Conservation (phyloP, 2,888 invertebrate genomes). For the Hirtodrosophila histrioides region DNA sequence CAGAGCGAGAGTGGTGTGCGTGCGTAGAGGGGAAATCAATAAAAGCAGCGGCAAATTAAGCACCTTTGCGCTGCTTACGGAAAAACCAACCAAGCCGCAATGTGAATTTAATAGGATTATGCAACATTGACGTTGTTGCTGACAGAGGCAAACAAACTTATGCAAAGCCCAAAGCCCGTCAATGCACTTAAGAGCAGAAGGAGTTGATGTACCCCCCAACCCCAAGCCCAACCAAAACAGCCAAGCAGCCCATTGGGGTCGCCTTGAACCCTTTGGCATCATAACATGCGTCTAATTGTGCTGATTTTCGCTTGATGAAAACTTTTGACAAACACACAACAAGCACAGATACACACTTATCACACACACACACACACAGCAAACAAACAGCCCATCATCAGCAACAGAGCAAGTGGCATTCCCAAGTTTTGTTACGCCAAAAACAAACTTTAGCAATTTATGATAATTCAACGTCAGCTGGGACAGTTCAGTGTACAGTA, state of each 20-base stretch:
- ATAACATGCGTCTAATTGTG: conserved; percentile 70
- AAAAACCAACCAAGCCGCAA: conserved; percentile 55
- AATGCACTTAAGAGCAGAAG: conserved; percentile 53
- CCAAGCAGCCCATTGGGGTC: neutral
- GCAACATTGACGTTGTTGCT: conserved; percentile 63
- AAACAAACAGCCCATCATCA: conserved; percentile 50
- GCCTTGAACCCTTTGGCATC: conserved; percentile 54
- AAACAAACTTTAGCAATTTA: conserved; percentile 82
- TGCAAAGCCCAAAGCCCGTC: conserved; percentile 74
- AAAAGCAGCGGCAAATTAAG: conserved; percentile 76
- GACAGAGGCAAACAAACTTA: conserved; percentile 60
- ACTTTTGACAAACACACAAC: conserved; percentile 57
- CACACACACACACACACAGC: conserved; percentile 15
- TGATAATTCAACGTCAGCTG: conserved; percentile 83
- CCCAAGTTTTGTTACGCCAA: conserved; percentile 72
- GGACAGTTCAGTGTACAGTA: conserved; percentile 75
- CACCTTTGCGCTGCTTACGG: conserved; percentile 61
- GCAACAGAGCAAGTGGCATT: conserved; percentile 43
- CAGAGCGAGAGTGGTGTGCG: neutral
- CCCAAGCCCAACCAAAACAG: conserved; percentile 1
- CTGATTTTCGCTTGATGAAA: conserved; percentile 75
- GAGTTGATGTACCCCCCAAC: neutral
- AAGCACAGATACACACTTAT: conserved; percentile 14
- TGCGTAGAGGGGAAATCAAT: conserved; percentile 65
- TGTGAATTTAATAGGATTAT: conserved; percentile 79